These are phyloP conservation scores for Seriola aureovittata DNA, from an alignment of 2,113 vertebrate species.

Conservation along the genomic window DNA sequence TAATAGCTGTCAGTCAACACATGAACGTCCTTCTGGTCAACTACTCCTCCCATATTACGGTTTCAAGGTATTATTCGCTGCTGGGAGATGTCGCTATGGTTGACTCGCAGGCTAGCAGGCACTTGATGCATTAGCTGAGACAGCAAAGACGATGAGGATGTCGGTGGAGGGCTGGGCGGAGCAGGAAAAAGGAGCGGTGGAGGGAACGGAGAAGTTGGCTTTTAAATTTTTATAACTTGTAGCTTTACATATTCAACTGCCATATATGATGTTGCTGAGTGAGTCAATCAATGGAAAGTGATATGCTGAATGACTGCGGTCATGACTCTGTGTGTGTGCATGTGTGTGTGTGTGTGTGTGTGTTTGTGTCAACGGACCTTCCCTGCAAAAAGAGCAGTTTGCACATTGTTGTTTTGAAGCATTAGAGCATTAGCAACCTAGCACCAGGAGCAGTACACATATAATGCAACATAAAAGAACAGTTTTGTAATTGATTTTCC, in stretches of 20 bases:
- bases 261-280: neutral
- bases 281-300: neutral
- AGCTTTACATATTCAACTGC: neutral
- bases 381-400: neutral
- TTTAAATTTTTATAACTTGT: neutral
- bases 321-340: neutral
- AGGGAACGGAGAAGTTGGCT: too few species aligned
- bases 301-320: neutral
- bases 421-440: slow-evolving; percentile 3
- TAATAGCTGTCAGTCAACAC: too few species aligned
- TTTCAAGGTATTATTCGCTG: too few species aligned
- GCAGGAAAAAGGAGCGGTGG: too few species aligned
- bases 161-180: too few species aligned
- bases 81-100: too few species aligned
- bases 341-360: neutral
- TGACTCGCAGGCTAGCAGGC: too few species aligned
- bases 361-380: too few species aligned
- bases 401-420: slow-evolving; percentile 16
- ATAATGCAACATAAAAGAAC: slow-evolving; percentile 42
- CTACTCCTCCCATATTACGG: too few species aligned
- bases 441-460: slow-evolving; percentile 8
- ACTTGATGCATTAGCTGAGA: neutral
- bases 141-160: neutral
- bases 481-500: slow-evolving; percentile 53
- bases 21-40: too few species aligned